These are phyloP conservation scores for Bimastos eiseni DNA, from an alignment of 2,888 invertebrate species.

Conservation along the genomic window DNA sequence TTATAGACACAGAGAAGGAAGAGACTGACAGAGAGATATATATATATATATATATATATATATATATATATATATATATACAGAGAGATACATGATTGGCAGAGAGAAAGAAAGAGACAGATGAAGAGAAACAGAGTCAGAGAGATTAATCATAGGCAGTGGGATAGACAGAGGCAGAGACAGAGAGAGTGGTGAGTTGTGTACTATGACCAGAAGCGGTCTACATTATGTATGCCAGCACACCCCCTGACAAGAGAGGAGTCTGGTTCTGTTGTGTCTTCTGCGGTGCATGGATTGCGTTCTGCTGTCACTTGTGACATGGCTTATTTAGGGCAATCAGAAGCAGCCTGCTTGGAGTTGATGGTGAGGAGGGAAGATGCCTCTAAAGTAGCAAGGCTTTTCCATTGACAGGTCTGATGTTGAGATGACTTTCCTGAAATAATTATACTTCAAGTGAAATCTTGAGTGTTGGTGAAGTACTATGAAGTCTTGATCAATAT, in stretches of 20 bases:
- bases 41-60: no score
- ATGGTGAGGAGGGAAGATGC: not conserved
- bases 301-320: not conserved
- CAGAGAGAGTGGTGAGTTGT: not conserved
- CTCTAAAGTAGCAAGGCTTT: not conserved
- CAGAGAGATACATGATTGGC: not conserved
- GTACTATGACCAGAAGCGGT: conserved; percentile 2
- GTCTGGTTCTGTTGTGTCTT: not conserved
- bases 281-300: not conserved
- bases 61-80: no score
- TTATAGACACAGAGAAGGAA: not conserved
- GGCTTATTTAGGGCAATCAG: not conserved
- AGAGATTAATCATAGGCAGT: no score
- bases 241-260: not conserved
- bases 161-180: not conserved
- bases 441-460: no score
- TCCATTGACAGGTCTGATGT: not conserved
- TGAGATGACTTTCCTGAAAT: not conserved
- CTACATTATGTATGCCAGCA: not conserved
- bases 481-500: not conserved
- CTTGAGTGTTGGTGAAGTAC: no score
- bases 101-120: not conserved
- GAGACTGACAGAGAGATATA: not conserved
- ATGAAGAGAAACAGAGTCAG: no score
- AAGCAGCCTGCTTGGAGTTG: not conserved